A percentile compares a stretch with the other conserved stretches of the same genome.
Evolutionary conservation across 2,888 invertebrate species (phyloP).

Genomic region (Villa cingulata): DNA sequence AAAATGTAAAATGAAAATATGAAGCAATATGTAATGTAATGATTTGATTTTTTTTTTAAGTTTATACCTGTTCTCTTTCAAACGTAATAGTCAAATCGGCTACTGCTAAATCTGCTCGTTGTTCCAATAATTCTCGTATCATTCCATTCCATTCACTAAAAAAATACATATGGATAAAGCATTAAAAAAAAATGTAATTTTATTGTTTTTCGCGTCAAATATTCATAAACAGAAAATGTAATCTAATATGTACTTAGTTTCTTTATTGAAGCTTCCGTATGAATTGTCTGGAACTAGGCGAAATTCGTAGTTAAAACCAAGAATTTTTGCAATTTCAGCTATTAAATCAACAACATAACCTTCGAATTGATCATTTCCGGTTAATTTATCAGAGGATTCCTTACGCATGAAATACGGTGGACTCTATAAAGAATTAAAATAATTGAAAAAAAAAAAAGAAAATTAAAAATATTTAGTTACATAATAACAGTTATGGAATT

Average conservation of each 20-base stretch:
- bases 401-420: slow-evolving; percentile 93
- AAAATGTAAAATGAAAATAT: background rate
- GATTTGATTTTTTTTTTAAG: no score
- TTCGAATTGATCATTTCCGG: slow-evolving; percentile 85
- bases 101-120: slow-evolving; percentile 88
- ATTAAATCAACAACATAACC: slow-evolving; percentile 92
- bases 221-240: background rate
- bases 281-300: slow-evolving; percentile 72
- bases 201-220: no score
- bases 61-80: slow-evolving; percentile 62
- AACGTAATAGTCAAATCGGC: slow-evolving; percentile 97
- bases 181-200: background rate
- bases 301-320: slow-evolving; percentile 81
- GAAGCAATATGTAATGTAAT: no score
- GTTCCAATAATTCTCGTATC: slow-evolving; percentile 75
- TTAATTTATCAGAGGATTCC: slow-evolving; percentile 67
- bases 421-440: slow-evolving; percentile 46
- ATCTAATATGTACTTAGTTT: slow-evolving; percentile 38
- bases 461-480: background rate
- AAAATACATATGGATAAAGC: background rate
- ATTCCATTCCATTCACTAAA: slow-evolving; percentile 83
- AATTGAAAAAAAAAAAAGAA: background rate
- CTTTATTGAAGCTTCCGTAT: slow-evolving; percentile 68
- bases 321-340: slow-evolving; percentile 74
- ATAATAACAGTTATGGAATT: background rate